phyloP scores from a whole-genome alignment of 2,888 invertebrate genomes.

The Augiades crinisus region DNA sequence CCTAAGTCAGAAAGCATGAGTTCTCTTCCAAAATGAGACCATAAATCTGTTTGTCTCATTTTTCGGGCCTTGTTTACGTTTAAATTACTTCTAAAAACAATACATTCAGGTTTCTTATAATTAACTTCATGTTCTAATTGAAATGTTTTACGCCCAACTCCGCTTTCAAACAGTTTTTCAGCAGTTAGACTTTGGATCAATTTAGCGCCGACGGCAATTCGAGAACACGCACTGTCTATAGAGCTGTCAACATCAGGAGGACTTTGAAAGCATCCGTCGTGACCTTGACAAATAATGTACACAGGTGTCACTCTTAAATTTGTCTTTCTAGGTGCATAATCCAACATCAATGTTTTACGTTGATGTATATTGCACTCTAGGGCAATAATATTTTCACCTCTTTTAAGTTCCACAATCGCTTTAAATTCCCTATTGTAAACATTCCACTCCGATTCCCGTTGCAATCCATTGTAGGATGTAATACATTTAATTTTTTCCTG shows the following conservation, averaged over 20 bases:
- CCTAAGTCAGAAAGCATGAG: conserved; percentile 86
- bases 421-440: conserved; percentile 86
- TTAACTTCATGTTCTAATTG: conserved; percentile 85
- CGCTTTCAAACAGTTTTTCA: conserved; percentile 91
- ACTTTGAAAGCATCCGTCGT: conserved; percentile 89
- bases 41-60: conserved; percentile 89
- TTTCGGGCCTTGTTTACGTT: conserved; percentile 85
- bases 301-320: conserved; percentile 87
- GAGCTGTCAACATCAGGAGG: conserved; percentile 83
- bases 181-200: conserved; percentile 93
- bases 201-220: conserved; percentile 89
- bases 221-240: conserved; percentile 86
- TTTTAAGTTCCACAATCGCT: conserved; percentile 82
- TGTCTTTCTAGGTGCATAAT: conserved; percentile 81
- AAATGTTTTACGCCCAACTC: conserved; percentile 90
- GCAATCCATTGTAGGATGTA: conserved; percentile 60
- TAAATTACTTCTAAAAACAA: conserved; percentile 87
- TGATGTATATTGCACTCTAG: conserved; percentile 79
- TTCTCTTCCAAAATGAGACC: conserved; percentile 93
- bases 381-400: conserved; percentile 83
- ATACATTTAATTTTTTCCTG: conserved; percentile 67
- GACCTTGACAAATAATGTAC: conserved; percentile 90
- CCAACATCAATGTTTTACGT: conserved; percentile 68
- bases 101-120: conserved; percentile 82
- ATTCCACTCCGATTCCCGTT: conserved; percentile 79